Percentiles rank a stretch among this genome's conserved stretches.
These are phyloP conservation scores for Tetranychus truncatus DNA, from an alignment of 2,888 invertebrate genomes.

Conservation along the genomic window DNA sequence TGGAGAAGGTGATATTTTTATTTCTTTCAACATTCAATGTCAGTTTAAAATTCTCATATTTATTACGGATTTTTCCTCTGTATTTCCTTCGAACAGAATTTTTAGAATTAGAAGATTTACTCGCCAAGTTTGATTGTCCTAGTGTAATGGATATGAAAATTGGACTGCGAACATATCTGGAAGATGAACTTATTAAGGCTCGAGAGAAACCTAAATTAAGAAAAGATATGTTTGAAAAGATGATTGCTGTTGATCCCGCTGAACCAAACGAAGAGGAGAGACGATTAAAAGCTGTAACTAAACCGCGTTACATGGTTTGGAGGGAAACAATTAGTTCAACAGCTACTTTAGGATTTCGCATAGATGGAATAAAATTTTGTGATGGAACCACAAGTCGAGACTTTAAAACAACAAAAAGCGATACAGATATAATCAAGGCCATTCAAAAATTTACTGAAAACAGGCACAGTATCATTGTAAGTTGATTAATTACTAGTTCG, in stretches of 20 bases:
- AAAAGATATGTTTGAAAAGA: slow-evolving; percentile 90
- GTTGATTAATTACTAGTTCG: slow-evolving; percentile 30
- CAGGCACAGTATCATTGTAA: slow-evolving; percentile 58
- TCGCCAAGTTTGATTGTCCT: slow-evolving; percentile 73
- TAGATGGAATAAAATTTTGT: slow-evolving; percentile 60
- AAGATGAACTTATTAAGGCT: slow-evolving; percentile 82
- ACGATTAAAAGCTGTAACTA: slow-evolving; percentile 70
- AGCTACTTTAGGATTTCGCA: slow-evolving; percentile 83
- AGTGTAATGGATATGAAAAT: slow-evolving; percentile 96
- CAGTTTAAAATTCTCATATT: background rate
- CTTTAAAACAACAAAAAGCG: slow-evolving; percentile 76
- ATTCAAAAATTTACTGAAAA: slow-evolving; percentile 61
- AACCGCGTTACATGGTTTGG: slow-evolving; percentile 88
- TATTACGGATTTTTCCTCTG: background rate
- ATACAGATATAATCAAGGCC: slow-evolving; percentile 53
- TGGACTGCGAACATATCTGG: slow-evolving; percentile 79
- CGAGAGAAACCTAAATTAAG: slow-evolving; percentile 56
- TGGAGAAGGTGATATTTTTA: slow-evolving; percentile 34
- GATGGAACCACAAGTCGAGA: slow-evolving; percentile 82
- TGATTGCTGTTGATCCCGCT: slow-evolving; percentile 74
- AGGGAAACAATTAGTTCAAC: slow-evolving; percentile 91
- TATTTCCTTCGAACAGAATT: slow-evolving; percentile 37
- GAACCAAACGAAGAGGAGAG: slow-evolving; percentile 82
- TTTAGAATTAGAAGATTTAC: slow-evolving; percentile 73
- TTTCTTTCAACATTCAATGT: background rate